A percentile compares a stretch with the other conserved stretches of the same genome.
phyloP scores from a whole-genome alignment of 2,888 invertebrate genomes.

The Cordilura impudica region DNA sequence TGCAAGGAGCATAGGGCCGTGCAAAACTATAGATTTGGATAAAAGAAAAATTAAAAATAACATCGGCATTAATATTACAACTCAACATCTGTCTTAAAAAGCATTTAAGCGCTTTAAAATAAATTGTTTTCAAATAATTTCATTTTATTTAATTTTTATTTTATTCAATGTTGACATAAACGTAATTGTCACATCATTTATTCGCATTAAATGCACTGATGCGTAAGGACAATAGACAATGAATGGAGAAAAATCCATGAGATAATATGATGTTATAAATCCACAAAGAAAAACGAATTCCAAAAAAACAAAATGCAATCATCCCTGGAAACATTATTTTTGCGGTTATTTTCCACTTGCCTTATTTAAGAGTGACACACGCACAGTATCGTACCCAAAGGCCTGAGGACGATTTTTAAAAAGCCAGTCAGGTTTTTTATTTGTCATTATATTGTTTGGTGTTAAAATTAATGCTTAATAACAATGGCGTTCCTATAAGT shows the following conservation, averaged over 20 bases:
- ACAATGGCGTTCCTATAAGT: background rate
- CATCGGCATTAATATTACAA: background rate
- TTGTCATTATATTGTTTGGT: slow-evolving; percentile 54
- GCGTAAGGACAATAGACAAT: slow-evolving; percentile 70
- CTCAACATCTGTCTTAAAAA: slow-evolving; percentile 24
- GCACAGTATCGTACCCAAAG: background rate
- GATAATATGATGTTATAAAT: slow-evolving; percentile 19
- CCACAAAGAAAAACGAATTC: slow-evolving; percentile 24
- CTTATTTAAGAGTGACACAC: slow-evolving; percentile 11
- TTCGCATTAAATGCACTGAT: slow-evolving; percentile 72
- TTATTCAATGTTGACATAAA: slow-evolving; percentile 69
- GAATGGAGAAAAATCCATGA: background rate
- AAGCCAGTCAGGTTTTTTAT: slow-evolving; percentile 73
- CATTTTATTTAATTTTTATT: slow-evolving; percentile 68
- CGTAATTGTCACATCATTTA: slow-evolving; percentile 76
- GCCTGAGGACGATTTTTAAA: slow-evolving; percentile 64
- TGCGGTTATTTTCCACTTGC: slow-evolving; percentile 50
- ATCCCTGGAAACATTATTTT: slow-evolving; percentile 30
- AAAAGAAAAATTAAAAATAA: background rate
- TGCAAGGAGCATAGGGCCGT: too few relatives aligned
- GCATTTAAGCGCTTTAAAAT: slow-evolving; percentile 24
- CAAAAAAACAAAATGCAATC: slow-evolving; percentile 25
- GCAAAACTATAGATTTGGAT: background rate
- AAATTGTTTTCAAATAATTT: slow-evolving; percentile 62
- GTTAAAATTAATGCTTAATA: slow-evolving; percentile 54